Evolutionary conservation across 2,113 vertebrate genomes (phyloP), one percentile per base, ranked within the genome.

Genomic region (Desmodus rotundus): DNA sequence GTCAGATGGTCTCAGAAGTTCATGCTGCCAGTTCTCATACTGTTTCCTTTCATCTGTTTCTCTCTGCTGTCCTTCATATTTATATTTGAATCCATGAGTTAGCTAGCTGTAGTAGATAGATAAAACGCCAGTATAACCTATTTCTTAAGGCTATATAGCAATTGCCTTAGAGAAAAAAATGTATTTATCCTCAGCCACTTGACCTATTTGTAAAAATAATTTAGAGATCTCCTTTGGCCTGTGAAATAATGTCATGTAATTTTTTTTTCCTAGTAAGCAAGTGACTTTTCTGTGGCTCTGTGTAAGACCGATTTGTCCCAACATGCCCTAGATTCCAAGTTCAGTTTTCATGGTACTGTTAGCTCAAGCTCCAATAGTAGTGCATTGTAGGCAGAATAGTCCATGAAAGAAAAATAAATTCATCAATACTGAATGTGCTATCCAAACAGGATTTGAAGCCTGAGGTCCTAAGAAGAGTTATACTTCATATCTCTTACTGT

Each of bases 161-260:
- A 63, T 73, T 93, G 20, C 22, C 6, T 94, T 88, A 67, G 93
- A 85, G 19, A 11, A 20, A 19, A 28, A 20, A 5, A 24, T 20
- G 36, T 70, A 84, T 36, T 11, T 33, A 38, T 50, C 0, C 26
- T 76, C 50, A 38, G 70, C 13, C 19, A n/a, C 4, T 96, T 95
- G 72, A 72, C 87, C 36, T 72, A 43, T 94, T 94, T 97, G 31
- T 80, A 74, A 73, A 84, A 83, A 41, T 95, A 22, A 83, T 63
- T 78, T 96, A 77, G 67, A 78, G 15, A 68, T 87, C 7, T 9
- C 14, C 70, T 50, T 68, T 83, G 3, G 20, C 17, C 43, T 73
- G 36, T 70, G 9, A 73, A 91, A 92, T 68, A 26, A 47, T 72
- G 47, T 63, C 28, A 52, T 38, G 1, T 26, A 45, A n/a, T 28